Evolutionary conservation across 2,888 invertebrate species (phyloP), one percentile per base, ranked within the genome.

Genomic region (Melinaea menophilus): DNA sequence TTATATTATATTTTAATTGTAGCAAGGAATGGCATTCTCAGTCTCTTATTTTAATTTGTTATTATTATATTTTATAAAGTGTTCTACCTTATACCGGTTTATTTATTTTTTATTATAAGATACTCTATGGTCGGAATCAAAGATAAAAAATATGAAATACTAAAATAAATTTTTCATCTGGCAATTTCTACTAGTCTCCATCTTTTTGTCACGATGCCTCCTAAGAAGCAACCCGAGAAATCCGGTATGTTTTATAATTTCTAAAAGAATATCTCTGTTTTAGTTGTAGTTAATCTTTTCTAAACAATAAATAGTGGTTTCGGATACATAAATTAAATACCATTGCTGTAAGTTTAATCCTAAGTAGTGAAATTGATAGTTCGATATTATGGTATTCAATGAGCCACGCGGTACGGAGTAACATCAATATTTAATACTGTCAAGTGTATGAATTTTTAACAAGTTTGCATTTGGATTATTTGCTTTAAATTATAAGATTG

Each of bases 211-310:
- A 86, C 88, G 87, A 97, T 97, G 97, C 95, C 96, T 93, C 96
- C 96, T 78, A 93, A 94, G 88, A 97, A 97, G 93, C 94, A 95
- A 84, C 93, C 95, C 79, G 96, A 96, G 83, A 96, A 96, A 92
- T 92, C 96, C 91, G 95, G 95, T 95, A 93, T 91, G 92, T 88
- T 82, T 83, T 61, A 59, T 33, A 56, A 56, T 60, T 70, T 67
- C 64, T 46, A 31, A 45, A 13, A 22, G 47, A 57, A 57, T 46
- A 55, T 47, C 13, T 22, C 9, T 51, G 34, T 31, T 57, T 45
- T 35, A 55, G 56, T 5, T 55, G 31, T 37, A 37, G 46, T 41
- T 65, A 47, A 56, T 54, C 7, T 35, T 35, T 35, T 60, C 7
- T 34, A 47, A 48, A 12, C 11, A 37, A 51, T 51, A 51, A 51